A percentile compares a stretch with the other conserved stretches of the same genome.
Conservation (phyloP, 2,113 vertebrate species). For the Toxostoma redivivum region DNA sequence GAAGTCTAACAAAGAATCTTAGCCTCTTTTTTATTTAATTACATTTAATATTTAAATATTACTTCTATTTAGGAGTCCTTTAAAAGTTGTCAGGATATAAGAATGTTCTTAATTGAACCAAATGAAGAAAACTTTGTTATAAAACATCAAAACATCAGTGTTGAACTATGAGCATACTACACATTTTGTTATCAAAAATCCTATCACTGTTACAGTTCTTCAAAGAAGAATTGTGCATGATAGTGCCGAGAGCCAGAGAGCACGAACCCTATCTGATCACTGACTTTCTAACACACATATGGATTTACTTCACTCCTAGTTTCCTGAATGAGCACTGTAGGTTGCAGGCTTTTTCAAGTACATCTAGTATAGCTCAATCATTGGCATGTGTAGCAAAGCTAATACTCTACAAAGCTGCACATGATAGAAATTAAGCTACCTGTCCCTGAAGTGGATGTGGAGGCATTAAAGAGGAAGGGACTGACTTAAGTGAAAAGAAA, state of each 20-base stretch:
- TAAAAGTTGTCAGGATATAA: neutral
- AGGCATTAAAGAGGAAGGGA: constrained; percentile 66
- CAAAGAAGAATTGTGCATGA: constrained; percentile 60
- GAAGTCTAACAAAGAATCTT: neutral
- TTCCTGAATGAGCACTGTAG: constrained; percentile 73
- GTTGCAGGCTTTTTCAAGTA: constrained; percentile 59
- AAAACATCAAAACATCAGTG: neutral
- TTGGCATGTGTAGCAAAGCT: constrained; percentile 69
- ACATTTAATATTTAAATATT: neutral
- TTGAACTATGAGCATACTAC: neutral
- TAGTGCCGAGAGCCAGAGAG: constrained; percentile 57
- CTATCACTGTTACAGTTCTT: constrained; percentile 54
- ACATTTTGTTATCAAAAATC: constrained; percentile 31
- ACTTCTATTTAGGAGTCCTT: neutral
- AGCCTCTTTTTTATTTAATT: neutral
- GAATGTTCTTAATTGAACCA: neutral
- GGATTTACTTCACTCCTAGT: constrained; percentile 75
- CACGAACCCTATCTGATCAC: constrained; percentile 34
- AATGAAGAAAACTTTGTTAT: neutral
- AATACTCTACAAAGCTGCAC: constrained; percentile 69
- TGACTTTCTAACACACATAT: constrained; percentile 68
- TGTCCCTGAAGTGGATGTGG: constrained; percentile 73
- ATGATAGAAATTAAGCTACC: constrained; percentile 81
- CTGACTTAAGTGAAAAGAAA: constrained; percentile 70
- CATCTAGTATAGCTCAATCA: constrained; percentile 60